Conservation (phyloP, 1,140 invertebrate species). For the Pachypeltis micranthus region DNA sequence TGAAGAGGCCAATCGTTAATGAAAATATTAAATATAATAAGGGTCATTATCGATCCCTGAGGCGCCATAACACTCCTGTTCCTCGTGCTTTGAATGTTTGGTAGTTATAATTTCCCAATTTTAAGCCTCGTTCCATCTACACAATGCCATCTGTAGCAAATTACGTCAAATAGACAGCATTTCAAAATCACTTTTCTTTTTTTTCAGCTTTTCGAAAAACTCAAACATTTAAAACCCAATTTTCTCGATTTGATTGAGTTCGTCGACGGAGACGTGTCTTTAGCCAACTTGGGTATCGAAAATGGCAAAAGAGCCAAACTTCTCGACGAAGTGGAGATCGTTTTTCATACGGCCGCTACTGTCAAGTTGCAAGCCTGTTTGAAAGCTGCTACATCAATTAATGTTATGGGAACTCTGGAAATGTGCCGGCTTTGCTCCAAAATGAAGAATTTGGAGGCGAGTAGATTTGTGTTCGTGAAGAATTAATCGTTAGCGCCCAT, state of each 20-base stretch:
- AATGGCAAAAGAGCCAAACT: constrained; percentile 35
- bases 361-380: constrained; percentile 64
- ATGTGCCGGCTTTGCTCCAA: constrained; percentile 60
- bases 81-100: too few relatives aligned
- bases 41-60: too few relatives aligned
- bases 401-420: constrained; percentile 59
- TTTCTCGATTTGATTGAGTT: neutral
- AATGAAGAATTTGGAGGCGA: constrained; percentile 55
- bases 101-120: too few relatives aligned
- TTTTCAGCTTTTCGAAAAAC: neutral
- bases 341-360: constrained; percentile 57
- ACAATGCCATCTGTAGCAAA: too few relatives aligned
- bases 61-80: too few relatives aligned
- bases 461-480: too few relatives aligned
- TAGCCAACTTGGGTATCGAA: constrained; percentile 39
- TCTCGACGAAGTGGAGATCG: constrained; percentile 21
- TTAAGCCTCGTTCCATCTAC: too few relatives aligned
- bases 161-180: too few relatives aligned
- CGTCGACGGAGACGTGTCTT: constrained; percentile 41
- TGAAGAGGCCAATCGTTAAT: too few relatives aligned
- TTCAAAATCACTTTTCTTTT: too few relatives aligned
- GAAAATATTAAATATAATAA: too few relatives aligned
- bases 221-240: neutral
- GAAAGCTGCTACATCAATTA: constrained; percentile 58
- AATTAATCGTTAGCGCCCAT: too few relatives aligned